Conservation (phyloP, 2,888 invertebrate genomes). For the Diaperis boleti region DNA sequence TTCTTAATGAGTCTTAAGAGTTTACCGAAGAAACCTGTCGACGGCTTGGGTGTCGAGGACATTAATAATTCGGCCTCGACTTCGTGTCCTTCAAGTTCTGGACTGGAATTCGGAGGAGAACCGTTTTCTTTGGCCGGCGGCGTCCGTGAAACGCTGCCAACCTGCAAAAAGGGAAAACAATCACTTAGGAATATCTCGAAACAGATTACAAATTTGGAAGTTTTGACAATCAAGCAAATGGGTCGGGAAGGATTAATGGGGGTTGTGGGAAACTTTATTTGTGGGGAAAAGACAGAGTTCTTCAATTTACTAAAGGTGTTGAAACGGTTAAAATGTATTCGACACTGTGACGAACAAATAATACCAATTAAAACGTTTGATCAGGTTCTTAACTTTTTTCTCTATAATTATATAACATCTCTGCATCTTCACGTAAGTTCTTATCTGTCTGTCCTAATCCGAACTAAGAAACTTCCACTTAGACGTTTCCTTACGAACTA, state of each 20-base stretch:
- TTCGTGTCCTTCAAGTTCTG: slow-evolving; percentile 60
- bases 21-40: slow-evolving; percentile 56
- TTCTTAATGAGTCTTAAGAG: slow-evolving; percentile 57
- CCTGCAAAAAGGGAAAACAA: slow-evolving; percentile 53
- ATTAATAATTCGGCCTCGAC: slow-evolving; percentile 61
- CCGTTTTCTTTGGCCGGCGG: slow-evolving; percentile 58
- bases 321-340: not conserved
- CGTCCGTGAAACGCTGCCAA: slow-evolving; percentile 60
- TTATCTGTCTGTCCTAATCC: not conserved
- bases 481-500: not conserved
- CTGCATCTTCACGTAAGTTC: too few relatives aligned
- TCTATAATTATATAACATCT: too few relatives aligned
- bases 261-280: not conserved
- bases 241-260: slow-evolving; percentile 16
- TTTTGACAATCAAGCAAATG: slow-evolving; percentile 24
- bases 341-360: too few relatives aligned
- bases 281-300: not conserved
- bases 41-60: slow-evolving; percentile 49
- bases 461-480: not conserved
- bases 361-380: too few relatives aligned
- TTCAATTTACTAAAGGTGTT: not conserved
- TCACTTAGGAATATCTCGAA: slow-evolving; percentile 17
- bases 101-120: slow-evolving; percentile 60
- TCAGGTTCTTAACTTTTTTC: too few relatives aligned
- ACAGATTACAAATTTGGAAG: slow-evolving; percentile 18